Percentiles rank a stretch among this genome's conserved stretches.
Evolutionary conservation across 2,888 invertebrate species (phyloP).

Genomic region (Drosophila paranaensis): DNA sequence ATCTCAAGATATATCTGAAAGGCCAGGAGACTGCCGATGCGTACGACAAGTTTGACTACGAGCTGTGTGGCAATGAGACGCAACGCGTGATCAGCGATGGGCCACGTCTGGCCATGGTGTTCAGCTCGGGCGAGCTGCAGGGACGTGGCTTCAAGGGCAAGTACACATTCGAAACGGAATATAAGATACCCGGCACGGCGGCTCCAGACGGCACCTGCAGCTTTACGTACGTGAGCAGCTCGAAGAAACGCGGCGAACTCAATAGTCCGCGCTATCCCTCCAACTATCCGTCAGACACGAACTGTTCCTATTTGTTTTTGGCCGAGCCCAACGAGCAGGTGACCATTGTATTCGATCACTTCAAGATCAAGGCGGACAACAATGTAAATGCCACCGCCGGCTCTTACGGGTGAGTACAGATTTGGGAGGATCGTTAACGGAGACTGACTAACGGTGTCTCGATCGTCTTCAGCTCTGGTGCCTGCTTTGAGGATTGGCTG

Average conservation of each 20-base stretch:
- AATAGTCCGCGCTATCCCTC: constrained; percentile 98
- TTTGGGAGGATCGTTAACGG: too few relatives aligned
- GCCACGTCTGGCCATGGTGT: constrained; percentile 96
- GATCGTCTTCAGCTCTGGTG: constrained; percentile 86
- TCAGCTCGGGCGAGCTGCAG: constrained; percentile 95
- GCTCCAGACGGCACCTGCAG: constrained; percentile 96
- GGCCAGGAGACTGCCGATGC: constrained; percentile 97
- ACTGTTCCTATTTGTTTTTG: constrained; percentile 96
- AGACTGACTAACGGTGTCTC: too few relatives aligned
- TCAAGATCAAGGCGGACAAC: constrained; percentile 92
- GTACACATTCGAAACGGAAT: constrained; percentile 89
- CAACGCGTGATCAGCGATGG: constrained; percentile 94
- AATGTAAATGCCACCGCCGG: constrained; percentile 91
- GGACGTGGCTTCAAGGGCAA: constrained; percentile 93
- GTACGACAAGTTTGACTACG: constrained; percentile 96
- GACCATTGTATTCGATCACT: constrained; percentile 95
- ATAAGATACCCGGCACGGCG: constrained; percentile 96
- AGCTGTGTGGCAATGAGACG: constrained; percentile 95
- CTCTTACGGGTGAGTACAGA: constrained; percentile 88
- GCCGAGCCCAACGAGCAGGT: constrained; percentile 95
- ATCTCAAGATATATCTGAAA: constrained; percentile 94
- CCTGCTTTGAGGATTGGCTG: constrained; percentile 96
- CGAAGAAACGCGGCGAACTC: constrained; percentile 95
- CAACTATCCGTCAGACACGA: constrained; percentile 97
- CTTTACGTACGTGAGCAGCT: constrained; percentile 95